Evolutionary conservation across 2,888 invertebrate genomes (phyloP), one percentile per base, ranked within the genome.

Genomic region (Belgica antarctica): DNA sequence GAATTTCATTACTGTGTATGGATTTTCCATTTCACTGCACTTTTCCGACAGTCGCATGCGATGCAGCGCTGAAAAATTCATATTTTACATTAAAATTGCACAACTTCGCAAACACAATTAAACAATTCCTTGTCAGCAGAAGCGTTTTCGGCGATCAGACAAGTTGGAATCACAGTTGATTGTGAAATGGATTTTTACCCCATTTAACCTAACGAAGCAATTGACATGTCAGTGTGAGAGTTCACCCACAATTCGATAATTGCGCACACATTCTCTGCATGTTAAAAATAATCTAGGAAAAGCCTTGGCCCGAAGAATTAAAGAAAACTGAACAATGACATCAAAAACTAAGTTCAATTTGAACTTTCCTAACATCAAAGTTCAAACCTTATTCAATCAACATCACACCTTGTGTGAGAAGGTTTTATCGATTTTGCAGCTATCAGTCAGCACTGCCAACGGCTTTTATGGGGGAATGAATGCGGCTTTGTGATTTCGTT

Each of bases 1-100:
- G 34, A 12, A 25, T 22, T 41, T 47, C 66, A 57, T 68, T 68
- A 27, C 65, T 47, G 65, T 19, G 12, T 59, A 22, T n/a, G 52
- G 52, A 52, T 52, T 52, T 52, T 52, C 52, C 17, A 52, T 52
- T 52, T 22, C 2, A 22, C 52, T 52, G 52, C 17, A 52, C 19
- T 52, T 52, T 52, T 52, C 52, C 17, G 22, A 52, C 52, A 52
- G 8, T 52, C 22, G 41, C 41, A 41, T 15, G 41, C 41, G 15
- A 52, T 31, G 34, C 34, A 31, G 5, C 34, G 34, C 3, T 22
- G 17, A 52, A 52, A 52, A 5, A 31, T 8, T 31, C 12, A 8
- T 31, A 31, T 31, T 31, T 31, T 31, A 8, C 34, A 31, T 31
- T 31, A 31, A 31, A 8, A 8, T 31, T 12, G 34, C 52, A 52